Evolutionary conservation across 2,113 vertebrate genomes (phyloP), one percentile per base, ranked within the genome.

Genomic region (Gadus chalcogrammus): DNA sequence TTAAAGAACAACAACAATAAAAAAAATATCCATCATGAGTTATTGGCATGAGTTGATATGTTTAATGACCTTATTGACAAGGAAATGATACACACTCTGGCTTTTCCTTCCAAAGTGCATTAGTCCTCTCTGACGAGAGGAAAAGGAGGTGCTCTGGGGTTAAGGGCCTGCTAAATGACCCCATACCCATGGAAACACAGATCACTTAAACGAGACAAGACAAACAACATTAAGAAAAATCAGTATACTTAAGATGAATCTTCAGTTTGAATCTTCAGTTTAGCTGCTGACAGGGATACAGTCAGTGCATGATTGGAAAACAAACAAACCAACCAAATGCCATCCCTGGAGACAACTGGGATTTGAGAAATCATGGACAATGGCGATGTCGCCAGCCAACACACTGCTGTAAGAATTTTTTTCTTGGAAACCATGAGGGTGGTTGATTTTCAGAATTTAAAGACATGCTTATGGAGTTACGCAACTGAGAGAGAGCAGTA

Each of bases 41-140:
- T 48, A 60, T 24, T 65, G 64, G 28, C 9, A 15, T 15, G 53
- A 68, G 64, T 68, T 72, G 66, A 72, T 64, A 65, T 28, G n/a
- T 85, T 80, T 85, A 75, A 78, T 61, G 62, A 79, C 52, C 53
- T 1, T 76, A 83, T 81, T 70, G 84, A 85, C 80, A 62, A 70
- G 69, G 72, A 76, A 72, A 69, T 71, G 70, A 85, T 78, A 69
- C 56, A 48, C 20, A 22, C 13, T 28, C 48, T 76, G 71, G 70
- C 70, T 35, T 65, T 71, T 76, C 73, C 62, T 58, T 66, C 77
- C 16, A 17, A 35, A 67, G 78, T 79, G 70, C 79, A 85, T 85
- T 80, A 85, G 72, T 69, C 55, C 53, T 35, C 18, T 16, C 17
- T 52, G 42, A 20, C 22, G 58, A 24, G 59, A 72, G 71, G 20